These are phyloP conservation scores for Reticulitermes speratus DNA, from an alignment of 1,140 invertebrate species.

Conservation along the genomic window DNA sequence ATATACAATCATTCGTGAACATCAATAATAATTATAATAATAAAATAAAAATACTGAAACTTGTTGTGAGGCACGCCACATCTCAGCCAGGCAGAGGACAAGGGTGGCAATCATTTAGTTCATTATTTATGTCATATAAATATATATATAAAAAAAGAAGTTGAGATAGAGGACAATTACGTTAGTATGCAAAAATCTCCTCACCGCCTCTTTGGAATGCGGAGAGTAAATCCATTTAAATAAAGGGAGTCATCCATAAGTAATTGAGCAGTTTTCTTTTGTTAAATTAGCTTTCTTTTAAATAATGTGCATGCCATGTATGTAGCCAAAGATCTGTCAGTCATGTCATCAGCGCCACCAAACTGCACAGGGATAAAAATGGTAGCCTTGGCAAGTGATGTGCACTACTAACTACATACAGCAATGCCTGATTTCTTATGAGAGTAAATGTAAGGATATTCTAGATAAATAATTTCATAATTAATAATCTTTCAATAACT, in stretches of 20 bases:
- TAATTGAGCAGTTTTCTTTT: slow-evolving; percentile 3
- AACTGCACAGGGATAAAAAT: too few species aligned
- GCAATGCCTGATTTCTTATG: slow-evolving; percentile 14
- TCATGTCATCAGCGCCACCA: neutral
- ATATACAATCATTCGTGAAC: slow-evolving; percentile 40
- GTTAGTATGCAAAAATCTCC: slow-evolving; percentile 8
- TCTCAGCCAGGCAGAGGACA: slow-evolving; percentile 34
- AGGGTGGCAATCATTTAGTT: slow-evolving; percentile 32
- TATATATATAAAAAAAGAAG: slow-evolving; percentile 12
- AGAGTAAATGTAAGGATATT: slow-evolving; percentile 16
- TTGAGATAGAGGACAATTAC: slow-evolving; percentile 23
- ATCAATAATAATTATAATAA: slow-evolving; percentile 38
- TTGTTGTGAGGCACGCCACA: slow-evolving; percentile 35
- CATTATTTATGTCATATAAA: slow-evolving; percentile 4
- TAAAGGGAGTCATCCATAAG: neutral
- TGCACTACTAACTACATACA: slow-evolving; percentile 14
- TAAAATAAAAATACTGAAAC: slow-evolving; percentile 41
- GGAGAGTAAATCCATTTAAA: neutral
- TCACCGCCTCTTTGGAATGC: slow-evolving; percentile 11
- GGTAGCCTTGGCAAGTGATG: neutral
- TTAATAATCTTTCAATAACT: slow-evolving; percentile 37
- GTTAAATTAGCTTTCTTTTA: neutral
- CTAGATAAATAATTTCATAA: slow-evolving; percentile 35
- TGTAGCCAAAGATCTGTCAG: slow-evolving; percentile 13
- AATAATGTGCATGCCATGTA: slow-evolving; percentile 11